Evolutionary conservation across 2,113 vertebrate genomes (phyloP).

Genomic region (Hippocampus zosterae): DNA sequence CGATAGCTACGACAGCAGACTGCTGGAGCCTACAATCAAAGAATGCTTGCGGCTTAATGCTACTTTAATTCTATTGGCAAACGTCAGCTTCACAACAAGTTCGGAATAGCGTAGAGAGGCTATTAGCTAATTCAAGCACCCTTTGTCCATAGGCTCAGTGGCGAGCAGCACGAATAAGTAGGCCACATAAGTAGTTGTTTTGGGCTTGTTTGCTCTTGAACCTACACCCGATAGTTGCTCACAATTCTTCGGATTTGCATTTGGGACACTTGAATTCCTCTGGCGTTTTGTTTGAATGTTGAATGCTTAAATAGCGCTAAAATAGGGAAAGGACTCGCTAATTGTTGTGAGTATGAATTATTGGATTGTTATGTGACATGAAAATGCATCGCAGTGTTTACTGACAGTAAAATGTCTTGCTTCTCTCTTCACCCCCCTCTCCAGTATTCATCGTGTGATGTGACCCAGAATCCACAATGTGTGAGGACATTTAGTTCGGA

Average conservation of each 20-base stretch:
- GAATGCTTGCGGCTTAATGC: neutral
- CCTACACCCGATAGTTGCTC: neutral
- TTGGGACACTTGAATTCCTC: neutral
- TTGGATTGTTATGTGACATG: too few species aligned
- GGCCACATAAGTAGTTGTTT: constrained; percentile 62
- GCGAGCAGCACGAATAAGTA: constrained; percentile 41
- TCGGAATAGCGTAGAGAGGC: constrained; percentile 29
- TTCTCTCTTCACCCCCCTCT: constrained; percentile 31
- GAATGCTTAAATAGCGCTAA: neutral
- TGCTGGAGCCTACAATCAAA: accelerated
- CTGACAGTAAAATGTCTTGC: neutral
- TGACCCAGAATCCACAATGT: constrained; percentile 92
- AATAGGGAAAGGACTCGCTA: constrained; percentile 4
- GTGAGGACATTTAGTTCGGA: constrained; percentile 85
- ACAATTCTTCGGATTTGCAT: constrained; percentile 1
- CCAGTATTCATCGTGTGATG: constrained; percentile 93
- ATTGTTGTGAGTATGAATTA: neutral
- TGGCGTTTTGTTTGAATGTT: neutral
- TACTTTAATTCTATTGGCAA: neutral
- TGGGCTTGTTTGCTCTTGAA: constrained; percentile 24
- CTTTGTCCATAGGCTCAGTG: constrained; percentile 67
- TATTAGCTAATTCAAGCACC: constrained; percentile 51
- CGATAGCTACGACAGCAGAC: neutral
- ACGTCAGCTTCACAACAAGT: constrained; percentile 31
- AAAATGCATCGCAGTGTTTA: neutral